Percentiles rank a stretch among this genome's conserved stretches.
phyloP scores from a whole-genome alignment of 2,113 vertebrate genomes.

The Bujurquina vittata region DNA sequence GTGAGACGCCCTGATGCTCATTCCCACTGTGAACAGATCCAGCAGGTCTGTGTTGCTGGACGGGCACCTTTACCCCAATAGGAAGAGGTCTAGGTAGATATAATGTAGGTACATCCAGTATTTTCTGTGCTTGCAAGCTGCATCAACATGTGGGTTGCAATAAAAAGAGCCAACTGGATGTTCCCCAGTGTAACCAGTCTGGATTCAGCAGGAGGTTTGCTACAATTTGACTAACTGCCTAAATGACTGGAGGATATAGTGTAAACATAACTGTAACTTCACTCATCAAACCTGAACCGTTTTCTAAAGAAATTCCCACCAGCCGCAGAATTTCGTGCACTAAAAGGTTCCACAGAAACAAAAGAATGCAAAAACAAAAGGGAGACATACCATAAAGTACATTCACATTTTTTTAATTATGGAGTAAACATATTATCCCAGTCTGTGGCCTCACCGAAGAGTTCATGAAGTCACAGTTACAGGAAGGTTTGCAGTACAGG shows the following conservation, averaged over 20 bases:
- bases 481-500: background rate
- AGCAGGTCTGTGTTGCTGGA: background rate
- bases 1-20: background rate
- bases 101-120: background rate
- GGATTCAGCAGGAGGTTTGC: slow-evolving; percentile 4
- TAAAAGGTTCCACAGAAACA: background rate
- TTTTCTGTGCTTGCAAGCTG: background rate
- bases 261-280: slow-evolving; percentile 20
- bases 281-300: background rate
- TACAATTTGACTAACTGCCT: background rate
- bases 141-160: background rate
- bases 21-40: background rate
- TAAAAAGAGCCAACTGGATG: background rate
- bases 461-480: background rate
- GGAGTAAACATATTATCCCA: background rate
- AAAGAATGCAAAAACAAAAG: background rate
- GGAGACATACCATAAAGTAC: background rate
- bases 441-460: background rate
- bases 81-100: background rate
- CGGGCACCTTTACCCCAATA: fast-evolving
- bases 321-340: slow-evolving; percentile 5
- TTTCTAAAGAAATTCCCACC: slow-evolving; percentile 2
- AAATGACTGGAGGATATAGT: slow-evolving; percentile 3
- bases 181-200: slow-evolving; percentile 14
- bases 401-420: background rate